phyloP scores from a whole-genome alignment of 1,140 invertebrate genomes.

The Drosophila melanica region DNA sequence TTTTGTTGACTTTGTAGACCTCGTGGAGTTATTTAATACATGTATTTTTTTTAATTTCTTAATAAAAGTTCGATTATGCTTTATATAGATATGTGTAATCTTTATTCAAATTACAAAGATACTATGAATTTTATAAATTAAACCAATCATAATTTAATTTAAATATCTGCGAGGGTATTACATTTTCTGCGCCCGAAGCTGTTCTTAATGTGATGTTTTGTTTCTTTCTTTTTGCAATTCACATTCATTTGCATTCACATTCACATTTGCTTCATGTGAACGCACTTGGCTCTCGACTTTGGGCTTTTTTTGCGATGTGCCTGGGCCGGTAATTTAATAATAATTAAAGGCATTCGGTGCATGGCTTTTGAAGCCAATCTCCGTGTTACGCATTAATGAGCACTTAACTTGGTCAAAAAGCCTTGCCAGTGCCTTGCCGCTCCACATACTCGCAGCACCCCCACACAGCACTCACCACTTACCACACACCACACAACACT shows the following conservation, averaged over 20 bases:
- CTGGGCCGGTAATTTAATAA: constrained; percentile 77
- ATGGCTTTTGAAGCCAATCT: constrained; percentile 81
- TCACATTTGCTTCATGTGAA: constrained; percentile 47
- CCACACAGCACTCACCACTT: not conserved
- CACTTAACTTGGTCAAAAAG: constrained; percentile 83
- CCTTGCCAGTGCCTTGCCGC: constrained; percentile 51
- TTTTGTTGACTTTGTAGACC: not conserved
- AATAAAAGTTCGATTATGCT: no score
- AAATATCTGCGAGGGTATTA: not conserved
- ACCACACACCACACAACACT: not conserved
- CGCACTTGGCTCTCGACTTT: constrained; percentile 42
- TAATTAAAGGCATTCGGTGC: constrained; percentile 81
- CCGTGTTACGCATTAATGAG: constrained; percentile 83
- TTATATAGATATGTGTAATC: no score
- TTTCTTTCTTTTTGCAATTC: constrained; percentile 20
- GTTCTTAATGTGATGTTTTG: constrained; percentile 5
- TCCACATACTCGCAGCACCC: constrained; percentile 53
- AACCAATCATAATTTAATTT: not conserved
- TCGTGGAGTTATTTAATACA: no score
- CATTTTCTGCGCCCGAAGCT: not conserved
- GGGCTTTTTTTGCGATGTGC: constrained; percentile 47
- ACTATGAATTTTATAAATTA: no score
- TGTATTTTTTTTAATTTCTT: no score
- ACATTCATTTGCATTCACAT: constrained; percentile 22
- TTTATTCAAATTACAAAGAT: no score